Percentiles rank a stretch among this genome's conserved stretches.
phyloP scores from a whole-genome alignment of 2,888 invertebrate genomes.

The Cenopis cana region DNA sequence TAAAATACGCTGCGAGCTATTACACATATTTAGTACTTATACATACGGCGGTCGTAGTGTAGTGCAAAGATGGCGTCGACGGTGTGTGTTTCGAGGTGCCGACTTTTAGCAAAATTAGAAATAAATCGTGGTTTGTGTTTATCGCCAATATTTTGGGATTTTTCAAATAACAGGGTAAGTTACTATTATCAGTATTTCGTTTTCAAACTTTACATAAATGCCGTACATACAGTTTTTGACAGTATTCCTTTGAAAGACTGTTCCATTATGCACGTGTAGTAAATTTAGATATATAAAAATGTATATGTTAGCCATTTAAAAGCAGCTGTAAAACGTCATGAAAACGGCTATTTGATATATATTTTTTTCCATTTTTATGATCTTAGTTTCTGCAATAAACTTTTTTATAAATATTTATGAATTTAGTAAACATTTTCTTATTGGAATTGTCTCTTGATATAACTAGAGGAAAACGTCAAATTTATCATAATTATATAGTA shows the following conservation, averaged over 20 bases:
- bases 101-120: constrained; percentile 86
- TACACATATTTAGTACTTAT: constrained; percentile 46
- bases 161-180: constrained; percentile 81
- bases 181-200: constrained; percentile 52
- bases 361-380: constrained; percentile 32
- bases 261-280: constrained; percentile 70
- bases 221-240: constrained; percentile 64
- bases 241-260: constrained; percentile 50
- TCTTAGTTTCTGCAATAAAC: not conserved
- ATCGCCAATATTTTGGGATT: constrained; percentile 80
- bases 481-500: not conserved
- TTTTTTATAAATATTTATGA: constrained; percentile 1
- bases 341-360: constrained; percentile 54
- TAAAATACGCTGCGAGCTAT: constrained; percentile 43
- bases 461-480: not conserved
- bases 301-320: constrained; percentile 48
- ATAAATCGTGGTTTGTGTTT: constrained; percentile 85
- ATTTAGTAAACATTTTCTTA: not conserved
- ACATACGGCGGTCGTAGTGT: constrained; percentile 54
- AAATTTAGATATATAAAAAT: constrained; percentile 61
- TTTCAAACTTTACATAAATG: constrained; percentile 50
- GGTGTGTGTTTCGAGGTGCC: constrained; percentile 86
- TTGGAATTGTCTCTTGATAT: not conserved
- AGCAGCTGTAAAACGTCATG: constrained; percentile 76
- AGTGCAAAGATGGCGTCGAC: constrained; percentile 87